These are phyloP conservation scores for Oceanodroma tethys DNA, from an alignment of 2,113 vertebrate species.

Conservation along the genomic window DNA sequence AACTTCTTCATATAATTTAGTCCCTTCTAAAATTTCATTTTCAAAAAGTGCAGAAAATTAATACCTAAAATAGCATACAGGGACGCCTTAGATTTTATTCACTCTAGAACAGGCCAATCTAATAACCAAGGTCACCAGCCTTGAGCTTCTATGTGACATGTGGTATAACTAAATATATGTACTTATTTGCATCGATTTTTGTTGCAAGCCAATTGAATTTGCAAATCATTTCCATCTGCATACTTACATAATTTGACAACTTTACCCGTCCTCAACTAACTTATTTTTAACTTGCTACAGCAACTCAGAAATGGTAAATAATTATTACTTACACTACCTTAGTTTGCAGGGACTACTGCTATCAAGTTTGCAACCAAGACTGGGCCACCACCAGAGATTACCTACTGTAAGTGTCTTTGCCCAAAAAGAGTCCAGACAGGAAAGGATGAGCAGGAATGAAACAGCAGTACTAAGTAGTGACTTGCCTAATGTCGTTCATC, in stretches of 20 bases:
- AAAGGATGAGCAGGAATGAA: neutral
- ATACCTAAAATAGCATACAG: neutral
- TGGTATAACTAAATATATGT: constrained; percentile 23
- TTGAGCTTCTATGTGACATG: neutral
- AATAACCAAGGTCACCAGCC: neutral
- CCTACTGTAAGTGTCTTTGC: neutral
- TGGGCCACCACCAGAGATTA: neutral
- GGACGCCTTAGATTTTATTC: neutral
- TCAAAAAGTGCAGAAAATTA: neutral
- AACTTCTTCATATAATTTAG: neutral
- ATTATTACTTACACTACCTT: neutral
- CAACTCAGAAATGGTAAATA: neutral
- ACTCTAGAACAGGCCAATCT: neutral
- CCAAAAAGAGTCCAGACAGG: neutral
- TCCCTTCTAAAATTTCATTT: neutral
- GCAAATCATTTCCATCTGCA: constrained; percentile 15
- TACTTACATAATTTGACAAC: constrained; percentile 40
- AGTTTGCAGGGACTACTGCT: neutral
- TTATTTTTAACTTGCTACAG: constrained; percentile 14
- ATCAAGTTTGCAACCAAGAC: neutral
- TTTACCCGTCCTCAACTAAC: neutral
- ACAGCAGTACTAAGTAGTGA: neutral
- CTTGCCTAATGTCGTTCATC: neutral
- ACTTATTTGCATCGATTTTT: constrained; percentile 5
- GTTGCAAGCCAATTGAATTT: constrained; percentile 23